Evolutionary conservation across 2,888 invertebrate species (phyloP), one percentile per base, ranked within the genome.

Genomic region (Andrena bucephala): DNA sequence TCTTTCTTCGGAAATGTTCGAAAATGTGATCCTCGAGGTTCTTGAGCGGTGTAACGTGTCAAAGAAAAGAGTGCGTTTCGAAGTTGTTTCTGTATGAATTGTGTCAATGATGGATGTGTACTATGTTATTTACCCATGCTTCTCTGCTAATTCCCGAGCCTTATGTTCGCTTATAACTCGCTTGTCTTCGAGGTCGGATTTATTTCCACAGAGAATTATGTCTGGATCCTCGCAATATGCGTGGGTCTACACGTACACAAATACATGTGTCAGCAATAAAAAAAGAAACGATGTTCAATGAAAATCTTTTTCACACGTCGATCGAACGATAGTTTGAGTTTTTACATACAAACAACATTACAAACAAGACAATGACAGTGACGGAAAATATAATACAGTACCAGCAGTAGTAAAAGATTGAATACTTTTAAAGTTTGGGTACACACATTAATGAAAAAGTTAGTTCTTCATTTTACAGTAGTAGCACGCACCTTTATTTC

Each of bases 161-260:
- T 97, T 95, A 90, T 97, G 96, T 92, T 97, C 97, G 87, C 96
- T 96, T 10, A 98, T 96, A 71, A 97, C 96, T 81, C 99, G 95
- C 89, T 96, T 96, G 85, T 98, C 97, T 92, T 98, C 98, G 68
- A 99, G 94, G 94, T 99, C 99, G 84, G 97, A 97, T 94, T 99
- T 99, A 94, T 99, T 99, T 13, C 99, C 99, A 93, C 99, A 99
- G 63, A 99, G 95, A 70, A 99, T 97, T 87, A 99, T 97, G 92
- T 99, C 99, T 0, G 99, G 99, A 84, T 97, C 96, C 89, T 98
- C 98, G 92, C 97, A 97, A 92, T 98, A 97, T 48, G 98, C 98
- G 94, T 98, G 98, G 2, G 97, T 96, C 97, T 97, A 94, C 69
- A 83, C 7, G 76, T 63, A 33, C 70, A 57, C 62, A 84, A 8